phyloP scores from a whole-genome alignment of 37 sponge, comb jelly and placozoan genomes.

The Spongilla lacustris region DNA sequence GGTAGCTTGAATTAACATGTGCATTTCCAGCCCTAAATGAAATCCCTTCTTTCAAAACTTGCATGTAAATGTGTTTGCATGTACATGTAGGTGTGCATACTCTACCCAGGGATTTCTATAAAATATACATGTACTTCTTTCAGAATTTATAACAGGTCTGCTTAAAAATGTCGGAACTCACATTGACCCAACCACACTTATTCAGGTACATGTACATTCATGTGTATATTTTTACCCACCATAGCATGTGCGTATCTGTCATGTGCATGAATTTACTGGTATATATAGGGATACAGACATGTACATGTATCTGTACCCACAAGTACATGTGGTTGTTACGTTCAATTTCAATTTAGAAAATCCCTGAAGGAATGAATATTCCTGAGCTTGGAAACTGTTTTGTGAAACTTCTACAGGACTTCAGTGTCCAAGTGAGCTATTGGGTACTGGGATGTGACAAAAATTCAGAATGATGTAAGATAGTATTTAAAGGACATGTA shows the following conservation, averaged over 20 bases:
- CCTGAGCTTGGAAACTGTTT: slow-evolving; percentile 80
- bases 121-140: too few species aligned
- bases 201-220: slow-evolving; percentile 52
- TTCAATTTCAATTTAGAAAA: slow-evolving; percentile 39
- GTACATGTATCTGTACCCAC: background rate
- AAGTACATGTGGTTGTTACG: too few species aligned
- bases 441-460: background rate
- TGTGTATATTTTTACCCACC: background rate
- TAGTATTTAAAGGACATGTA: too few species aligned
- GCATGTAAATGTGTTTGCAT: too few species aligned
- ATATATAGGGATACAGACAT: background rate
- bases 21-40: too few species aligned
- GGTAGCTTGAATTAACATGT: too few species aligned
- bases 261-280: background rate
- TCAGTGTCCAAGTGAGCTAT: slow-evolving; percentile 72
- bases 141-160: slow-evolving; percentile 85
- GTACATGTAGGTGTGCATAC: too few species aligned
- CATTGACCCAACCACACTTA: slow-evolving; percentile 88
- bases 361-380: slow-evolving; percentile 73
- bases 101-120: too few species aligned
- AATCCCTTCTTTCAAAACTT: too few species aligned
- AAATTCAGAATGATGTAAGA: too few species aligned
- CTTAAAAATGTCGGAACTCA: slow-evolving; percentile 91
- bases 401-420: slow-evolving; percentile 94
- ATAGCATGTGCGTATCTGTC: background rate